Base-by-base conservation (phyloP, 2,797 vertebrate genomes). In the Cynopterus sphinx region DNA sequence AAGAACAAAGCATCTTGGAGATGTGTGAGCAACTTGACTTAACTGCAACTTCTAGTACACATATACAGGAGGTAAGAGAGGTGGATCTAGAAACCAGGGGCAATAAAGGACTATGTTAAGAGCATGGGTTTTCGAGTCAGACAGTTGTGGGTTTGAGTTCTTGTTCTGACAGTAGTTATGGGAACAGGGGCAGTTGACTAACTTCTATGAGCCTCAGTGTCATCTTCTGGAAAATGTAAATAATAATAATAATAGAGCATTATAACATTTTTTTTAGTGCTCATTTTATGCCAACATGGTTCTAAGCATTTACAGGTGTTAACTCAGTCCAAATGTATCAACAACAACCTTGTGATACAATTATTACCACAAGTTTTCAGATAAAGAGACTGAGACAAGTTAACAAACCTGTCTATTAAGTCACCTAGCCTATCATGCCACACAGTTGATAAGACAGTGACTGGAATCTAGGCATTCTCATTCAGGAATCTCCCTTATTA, bases 401-500 rank as follows among this genome's bases (percentile, higher is more conserved):
- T 33, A 74, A 36, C 26, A 65, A 79, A 87, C 74, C 61, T 74
- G 75, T 77, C 78, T 41, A 6, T 11, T 79, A 68, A 95, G 87
- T 92, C 87, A 17, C 51, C 71, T 49, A 49, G 49, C 5, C 15
- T 49, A 16, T 49, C 15, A 5, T 87, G 70, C 91, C 65, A 67
- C 16, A 36, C 3, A 75, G 33, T 31, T 87, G 90, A 79, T 84
- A 95, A 89, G 59, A 90, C 26, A 43, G 24, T 36, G 49, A 57
- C 28, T 88, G 87, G 92, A 92, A 96, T 97, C 94, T 12, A 71
- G 91, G 70, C 55, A 9, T 86, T 83, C 92, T 39, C 36, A 90
- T 86, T 96, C 78, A 41, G 59, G 68, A 92, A 59, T 33, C 49
- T 39, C 59, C 71, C 24, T 77, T 67, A 24, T n/a, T 61, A 28